Evolutionary conservation across 2,888 invertebrate genomes (phyloP), one percentile per base, ranked within the genome.

Genomic region (Nephrocerus scutellatus): DNA sequence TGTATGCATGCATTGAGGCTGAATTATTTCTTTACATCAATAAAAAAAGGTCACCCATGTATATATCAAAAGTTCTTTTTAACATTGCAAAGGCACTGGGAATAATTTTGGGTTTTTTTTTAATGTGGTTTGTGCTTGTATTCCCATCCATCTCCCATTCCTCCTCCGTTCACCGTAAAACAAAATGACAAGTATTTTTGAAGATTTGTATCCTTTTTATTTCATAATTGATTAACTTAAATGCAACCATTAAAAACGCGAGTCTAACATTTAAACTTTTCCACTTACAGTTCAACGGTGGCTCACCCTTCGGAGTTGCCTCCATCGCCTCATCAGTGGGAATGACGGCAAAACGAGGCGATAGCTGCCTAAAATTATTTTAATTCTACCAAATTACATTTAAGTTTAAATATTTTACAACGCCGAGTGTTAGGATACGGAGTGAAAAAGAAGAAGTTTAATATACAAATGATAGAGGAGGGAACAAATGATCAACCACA

Each of bases 261-360:
- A 22, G 10, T 22, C 10, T 22, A 9, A 22, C 10, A 22, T 22
- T 9, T n/a, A n/a, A n/a, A 7, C 7, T 7, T 13, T 37, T 43
- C 3, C 14, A 22, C 31, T 36, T 50, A 39, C 82, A 96, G 96
- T 78, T 90, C 95, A 62, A 84, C 90, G 59, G 88, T 97, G 68
- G 97, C 97, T 57, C 95, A 96, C 72, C 91, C 93, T 45, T 92
- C 92, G 51, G 96, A 97, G 76, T 76, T 97, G 72, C 96, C 96
- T 63, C 96, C 96, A 26, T 95, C 95, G 61, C 96, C 96, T 55
- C 93, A 95, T 72, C 89, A 92, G 67, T 97, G 96, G 97, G 89
- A 92, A 78, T 90, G 83, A 86, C 80, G 76, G 67, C 74, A 72
- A 70, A 68, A 68, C 62, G 66, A 68, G 68, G 68, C 69, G 57